These are phyloP conservation scores for Tenthredo distinguenda DNA, from an alignment of 2,888 invertebrate genomes.

Conservation along the genomic window DNA sequence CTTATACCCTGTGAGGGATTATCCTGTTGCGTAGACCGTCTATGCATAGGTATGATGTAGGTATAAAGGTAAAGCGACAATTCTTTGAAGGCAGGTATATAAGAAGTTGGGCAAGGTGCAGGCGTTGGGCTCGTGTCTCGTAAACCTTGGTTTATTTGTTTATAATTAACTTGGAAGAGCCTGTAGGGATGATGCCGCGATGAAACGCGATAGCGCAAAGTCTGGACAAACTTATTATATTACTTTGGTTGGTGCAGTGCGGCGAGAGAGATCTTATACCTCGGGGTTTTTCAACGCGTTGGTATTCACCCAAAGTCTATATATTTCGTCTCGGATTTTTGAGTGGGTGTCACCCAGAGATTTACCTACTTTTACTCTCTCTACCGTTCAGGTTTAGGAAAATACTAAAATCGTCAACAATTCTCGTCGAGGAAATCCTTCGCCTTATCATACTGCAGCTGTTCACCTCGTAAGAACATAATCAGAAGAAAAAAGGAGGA, in stretches of 20 bases:
- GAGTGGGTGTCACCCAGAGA: not conserved
- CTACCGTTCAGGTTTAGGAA: not conserved
- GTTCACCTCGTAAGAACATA: not conserved
- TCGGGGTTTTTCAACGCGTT: not conserved
- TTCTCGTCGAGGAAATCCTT: not conserved
- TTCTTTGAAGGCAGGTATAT: not conserved
- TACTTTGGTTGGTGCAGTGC: slow-evolving; percentile 48
- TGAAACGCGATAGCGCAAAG: slow-evolving; percentile 61
- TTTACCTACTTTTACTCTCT: not conserved
- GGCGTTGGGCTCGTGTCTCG: slow-evolving; percentile 44
- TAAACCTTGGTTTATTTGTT: slow-evolving; percentile 54
- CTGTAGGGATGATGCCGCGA: slow-evolving; percentile 52
- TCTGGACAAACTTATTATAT: slow-evolving; percentile 60
- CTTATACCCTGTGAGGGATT: not conserved
- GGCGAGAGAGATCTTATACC: not conserved
- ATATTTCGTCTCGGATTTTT: not conserved
- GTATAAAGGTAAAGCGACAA: not conserved
- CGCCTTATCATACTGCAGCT: not conserved
- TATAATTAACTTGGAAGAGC: slow-evolving; percentile 48
- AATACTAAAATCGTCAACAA: not conserved
- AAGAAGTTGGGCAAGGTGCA: not conserved
- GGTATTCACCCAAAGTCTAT: slow-evolving; percentile 35
- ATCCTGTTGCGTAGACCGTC: not conserved
- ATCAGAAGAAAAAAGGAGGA: not conserved
- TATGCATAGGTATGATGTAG: not conserved